phyloP scores from a whole-genome alignment of 2,797 vertebrate species.

The Phalloptychus januarius region DNA sequence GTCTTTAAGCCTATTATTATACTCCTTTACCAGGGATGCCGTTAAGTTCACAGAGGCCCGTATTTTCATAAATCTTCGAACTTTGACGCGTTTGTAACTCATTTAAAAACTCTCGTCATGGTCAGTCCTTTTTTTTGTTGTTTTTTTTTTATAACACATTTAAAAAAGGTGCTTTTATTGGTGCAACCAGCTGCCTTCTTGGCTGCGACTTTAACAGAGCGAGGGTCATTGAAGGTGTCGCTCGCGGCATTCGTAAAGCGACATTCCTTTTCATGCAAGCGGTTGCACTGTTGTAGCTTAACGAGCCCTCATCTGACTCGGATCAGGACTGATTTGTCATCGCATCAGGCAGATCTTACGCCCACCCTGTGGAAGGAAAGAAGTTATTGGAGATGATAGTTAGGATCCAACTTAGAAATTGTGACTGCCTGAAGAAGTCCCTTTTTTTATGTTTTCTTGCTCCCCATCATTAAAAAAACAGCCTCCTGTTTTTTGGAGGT shows the following conservation, averaged over 20 bases:
- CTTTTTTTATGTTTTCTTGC: not conserved
- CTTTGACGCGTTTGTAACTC: not conserved
- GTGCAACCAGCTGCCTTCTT: conserved; percentile 46
- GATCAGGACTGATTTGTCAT: conserved; percentile 51
- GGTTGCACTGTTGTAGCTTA: conserved; percentile 32
- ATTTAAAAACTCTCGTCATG: not conserved
- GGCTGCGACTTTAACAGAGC: not conserved
- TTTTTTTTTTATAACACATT: conserved; percentile 31
- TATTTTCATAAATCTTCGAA: too few species aligned
- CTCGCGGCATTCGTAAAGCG: conserved; percentile 25
- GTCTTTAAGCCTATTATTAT: too few species aligned
- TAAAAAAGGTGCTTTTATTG: conserved; percentile 37
- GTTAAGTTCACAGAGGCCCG: too few species aligned
- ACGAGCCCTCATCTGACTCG: conserved; percentile 54
- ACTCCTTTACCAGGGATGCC: too few species aligned
- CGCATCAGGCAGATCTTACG: conserved; percentile 20
- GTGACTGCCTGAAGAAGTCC: not conserved
- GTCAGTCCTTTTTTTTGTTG: conserved; percentile 45
- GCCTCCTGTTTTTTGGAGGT: not conserved
- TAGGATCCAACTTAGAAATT: not conserved
- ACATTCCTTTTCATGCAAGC: conserved; percentile 35
- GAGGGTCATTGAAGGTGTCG: conserved; percentile 28
- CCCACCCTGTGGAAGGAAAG: conserved; percentile 15
- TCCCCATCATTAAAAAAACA: conserved; percentile 8
- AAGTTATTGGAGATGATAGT: not conserved